phyloP scores from a whole-genome alignment of 2,797 vertebrate species.

The Peromyscus attwateri region DNA sequence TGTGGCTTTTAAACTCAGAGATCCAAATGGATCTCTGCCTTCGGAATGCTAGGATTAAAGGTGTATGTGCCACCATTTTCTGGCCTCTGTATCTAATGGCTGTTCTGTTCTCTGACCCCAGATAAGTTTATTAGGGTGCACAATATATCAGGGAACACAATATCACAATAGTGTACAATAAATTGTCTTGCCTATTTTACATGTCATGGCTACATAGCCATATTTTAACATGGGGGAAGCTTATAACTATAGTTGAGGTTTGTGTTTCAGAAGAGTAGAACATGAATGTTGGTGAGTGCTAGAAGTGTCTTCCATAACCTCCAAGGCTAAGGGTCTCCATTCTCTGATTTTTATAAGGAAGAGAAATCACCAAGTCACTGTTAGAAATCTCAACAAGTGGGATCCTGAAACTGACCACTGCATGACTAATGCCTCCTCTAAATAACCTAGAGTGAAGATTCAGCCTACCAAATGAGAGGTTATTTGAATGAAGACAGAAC shows the following conservation, averaged over 20 bases:
- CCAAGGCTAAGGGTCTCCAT: slow-evolving; percentile 12
- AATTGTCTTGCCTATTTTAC: neutral
- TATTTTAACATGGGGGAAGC: neutral
- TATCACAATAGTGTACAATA: neutral
- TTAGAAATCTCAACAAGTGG: slow-evolving; percentile 38
- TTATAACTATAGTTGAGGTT: neutral
- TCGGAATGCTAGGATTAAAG: too few species aligned
- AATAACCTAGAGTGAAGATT: slow-evolving; percentile 37
- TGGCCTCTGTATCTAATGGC: too few species aligned
- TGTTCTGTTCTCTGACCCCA: too few species aligned
- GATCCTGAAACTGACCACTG: slow-evolving; percentile 56
- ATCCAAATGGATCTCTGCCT: too few species aligned
- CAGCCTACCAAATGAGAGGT: slow-evolving; percentile 25
- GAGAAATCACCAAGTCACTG: slow-evolving; percentile 28
- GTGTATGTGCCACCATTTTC: too few species aligned
- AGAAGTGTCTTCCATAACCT: neutral
- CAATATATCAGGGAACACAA: too few species aligned
- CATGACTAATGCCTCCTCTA: slow-evolving; percentile 53
- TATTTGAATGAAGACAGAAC: slow-evolving; percentile 70
- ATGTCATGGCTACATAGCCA: neutral
- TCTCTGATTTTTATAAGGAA: slow-evolving; percentile 42
- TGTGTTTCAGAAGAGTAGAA: neutral
- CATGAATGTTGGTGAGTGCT: neutral
- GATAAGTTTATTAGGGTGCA: too few species aligned
- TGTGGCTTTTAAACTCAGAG: too few species aligned